Evolutionary conservation across 2,888 invertebrate genomes (phyloP).

Genomic region (Himalopsyche kuldschensis): DNA sequence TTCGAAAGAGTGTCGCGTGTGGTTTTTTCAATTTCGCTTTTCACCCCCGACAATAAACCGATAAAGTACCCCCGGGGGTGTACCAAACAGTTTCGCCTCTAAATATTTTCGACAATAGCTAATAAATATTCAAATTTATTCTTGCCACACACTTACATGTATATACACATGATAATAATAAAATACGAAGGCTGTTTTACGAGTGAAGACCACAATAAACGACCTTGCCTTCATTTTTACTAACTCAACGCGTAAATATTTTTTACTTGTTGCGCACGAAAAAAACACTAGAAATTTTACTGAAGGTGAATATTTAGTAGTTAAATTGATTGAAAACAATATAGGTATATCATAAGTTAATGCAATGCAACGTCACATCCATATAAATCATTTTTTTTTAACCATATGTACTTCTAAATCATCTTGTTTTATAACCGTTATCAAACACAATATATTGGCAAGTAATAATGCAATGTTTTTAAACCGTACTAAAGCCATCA

Average conservation of each 20-base stretch:
- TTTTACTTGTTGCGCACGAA: not conserved
- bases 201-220: not conserved
- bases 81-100: not conserved
- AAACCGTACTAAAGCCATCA: too few relatives aligned
- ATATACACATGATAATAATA: not conserved
- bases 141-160: not conserved
- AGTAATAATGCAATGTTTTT: too few relatives aligned
- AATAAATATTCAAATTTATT: slow-evolving; percentile 28
- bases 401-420: too few relatives aligned
- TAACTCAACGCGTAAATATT: not conserved
- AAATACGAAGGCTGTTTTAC: not conserved
- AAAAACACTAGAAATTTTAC: not conserved
- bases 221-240: not conserved
- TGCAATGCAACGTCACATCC: too few relatives aligned
- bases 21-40: not conserved
- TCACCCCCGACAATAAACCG: not conserved
- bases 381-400: too few relatives aligned
- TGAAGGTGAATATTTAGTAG: too few relatives aligned
- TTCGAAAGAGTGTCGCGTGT: not conserved
- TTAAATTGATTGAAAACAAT: too few relatives aligned
- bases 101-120: slow-evolving; percentile 20
- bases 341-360: too few relatives aligned
- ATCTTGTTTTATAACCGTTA: too few relatives aligned
- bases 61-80: not conserved
- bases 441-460: too few relatives aligned